A percentile compares a stretch with the other conserved stretches of the same genome.
These are phyloP conservation scores for Burhinus oedicnemus DNA, from an alignment of 2,113 vertebrate genomes.

Conservation along the genomic window DNA sequence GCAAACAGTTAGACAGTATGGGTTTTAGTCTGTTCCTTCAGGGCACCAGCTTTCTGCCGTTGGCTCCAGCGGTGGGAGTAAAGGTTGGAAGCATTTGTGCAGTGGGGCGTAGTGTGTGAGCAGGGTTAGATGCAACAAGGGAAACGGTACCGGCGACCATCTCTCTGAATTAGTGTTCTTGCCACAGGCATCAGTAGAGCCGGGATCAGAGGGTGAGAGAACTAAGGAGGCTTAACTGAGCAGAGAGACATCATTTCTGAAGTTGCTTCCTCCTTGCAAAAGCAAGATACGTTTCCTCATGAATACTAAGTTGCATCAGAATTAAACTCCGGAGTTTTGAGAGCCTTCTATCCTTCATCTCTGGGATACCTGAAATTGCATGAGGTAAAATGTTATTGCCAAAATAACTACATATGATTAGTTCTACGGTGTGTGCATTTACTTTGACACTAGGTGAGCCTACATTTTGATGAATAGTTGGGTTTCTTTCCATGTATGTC, in stretches of 20 bases:
- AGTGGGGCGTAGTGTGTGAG: not conserved
- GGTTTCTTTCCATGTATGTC: not conserved
- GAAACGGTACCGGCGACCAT: rapidly evolving
- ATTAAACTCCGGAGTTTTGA: not conserved
- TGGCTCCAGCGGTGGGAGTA: not conserved
- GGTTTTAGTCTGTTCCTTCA: not conserved
- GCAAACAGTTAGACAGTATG: not conserved
- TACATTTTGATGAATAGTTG: not conserved
- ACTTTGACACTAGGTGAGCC: not conserved
- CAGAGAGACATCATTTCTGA: not conserved
- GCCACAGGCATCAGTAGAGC: not conserved
- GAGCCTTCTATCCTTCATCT: not conserved
- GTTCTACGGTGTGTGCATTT: not conserved
- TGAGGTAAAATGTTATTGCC: not conserved
- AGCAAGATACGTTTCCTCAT: not conserved
- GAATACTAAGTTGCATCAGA: not conserved
- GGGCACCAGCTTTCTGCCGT: not conserved
- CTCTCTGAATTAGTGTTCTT: not conserved
- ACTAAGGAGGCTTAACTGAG: not conserved
- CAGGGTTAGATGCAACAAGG: not conserved
- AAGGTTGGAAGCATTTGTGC: not conserved
- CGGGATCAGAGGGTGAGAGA: not conserved
- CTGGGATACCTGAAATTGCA: not conserved
- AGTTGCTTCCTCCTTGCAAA: not conserved
- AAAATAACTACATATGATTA: not conserved